Conservation (phyloP, 2,888 invertebrate species). For the Rhingia rostrata region DNA sequence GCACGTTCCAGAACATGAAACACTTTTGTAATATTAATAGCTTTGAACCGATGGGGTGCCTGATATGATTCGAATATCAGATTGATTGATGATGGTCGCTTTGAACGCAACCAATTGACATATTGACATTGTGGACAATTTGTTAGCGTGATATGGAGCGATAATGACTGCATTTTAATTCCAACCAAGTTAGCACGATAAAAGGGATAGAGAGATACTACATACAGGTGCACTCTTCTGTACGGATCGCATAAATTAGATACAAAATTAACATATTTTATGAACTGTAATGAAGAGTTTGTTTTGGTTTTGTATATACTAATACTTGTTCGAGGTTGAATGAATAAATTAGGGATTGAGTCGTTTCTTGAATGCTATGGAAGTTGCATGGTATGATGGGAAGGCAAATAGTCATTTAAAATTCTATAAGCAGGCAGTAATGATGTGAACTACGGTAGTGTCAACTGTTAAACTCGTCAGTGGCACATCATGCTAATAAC, state of each 20-base stretch:
- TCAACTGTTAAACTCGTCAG: no score
- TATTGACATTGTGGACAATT: constrained; percentile 46
- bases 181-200: constrained; percentile 21
- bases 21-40: constrained; percentile 72
- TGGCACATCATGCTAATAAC: no score
- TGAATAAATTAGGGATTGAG: constrained; percentile 17
- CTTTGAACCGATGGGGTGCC: constrained; percentile 19
- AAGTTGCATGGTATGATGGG: background rate
- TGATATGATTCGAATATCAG: constrained; percentile 16
- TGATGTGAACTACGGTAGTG: no score
- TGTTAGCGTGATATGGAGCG: constrained; percentile 61
- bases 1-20: constrained; percentile 69
- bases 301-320: constrained; percentile 13
- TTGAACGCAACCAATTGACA: constrained; percentile 51
- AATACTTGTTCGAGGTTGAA: background rate
- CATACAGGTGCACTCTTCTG: constrained; percentile 42
- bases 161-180: constrained; percentile 57
- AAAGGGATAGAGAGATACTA: constrained; percentile 3
- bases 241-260: constrained; percentile 45
- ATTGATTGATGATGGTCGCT: constrained; percentile 61
- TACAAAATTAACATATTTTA: constrained; percentile 43
- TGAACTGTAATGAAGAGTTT: constrained; percentile 3
- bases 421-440: no score
- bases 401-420: background rate
- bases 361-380: background rate